These are phyloP conservation scores for Druon quercuslanigerum DNA, from an alignment of 1,140 invertebrate genomes.

Conservation along the genomic window DNA sequence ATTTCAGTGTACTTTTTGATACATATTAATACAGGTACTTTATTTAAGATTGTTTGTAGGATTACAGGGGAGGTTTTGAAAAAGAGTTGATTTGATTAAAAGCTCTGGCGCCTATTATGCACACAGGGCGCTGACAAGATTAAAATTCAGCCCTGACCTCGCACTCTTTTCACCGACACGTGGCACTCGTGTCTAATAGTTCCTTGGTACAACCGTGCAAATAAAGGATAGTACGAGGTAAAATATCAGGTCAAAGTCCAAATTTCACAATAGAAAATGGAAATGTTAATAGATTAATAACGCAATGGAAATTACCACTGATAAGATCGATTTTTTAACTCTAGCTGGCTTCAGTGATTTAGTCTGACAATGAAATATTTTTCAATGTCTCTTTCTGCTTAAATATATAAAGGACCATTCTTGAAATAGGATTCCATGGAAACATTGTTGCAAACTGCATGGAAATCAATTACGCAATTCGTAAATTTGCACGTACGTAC, in stretches of 20 bases:
- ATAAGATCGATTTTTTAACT: background rate
- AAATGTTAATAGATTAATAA: constrained; percentile 25
- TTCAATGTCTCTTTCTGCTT: background rate
- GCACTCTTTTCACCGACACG: constrained; percentile 18
- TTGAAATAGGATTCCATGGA: background rate
- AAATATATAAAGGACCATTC: background rate
- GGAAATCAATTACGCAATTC: constrained; percentile 21
- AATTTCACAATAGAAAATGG: background rate
- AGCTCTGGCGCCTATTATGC: background rate
- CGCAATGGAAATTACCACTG: no score
- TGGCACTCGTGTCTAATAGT: background rate
- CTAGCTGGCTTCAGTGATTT: background rate
- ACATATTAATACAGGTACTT: background rate
- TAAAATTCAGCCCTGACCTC: constrained; percentile 22
- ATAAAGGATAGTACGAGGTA: constrained; percentile 8
- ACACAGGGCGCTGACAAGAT: constrained; percentile 20
- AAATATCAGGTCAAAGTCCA: constrained; percentile 7
- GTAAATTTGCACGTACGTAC: constrained; percentile 23
- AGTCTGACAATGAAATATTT: no score
- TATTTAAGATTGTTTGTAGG: no score
- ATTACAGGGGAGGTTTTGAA: no score
- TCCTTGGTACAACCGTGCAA: constrained; percentile 2
- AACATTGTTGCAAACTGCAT: constrained; percentile 20
- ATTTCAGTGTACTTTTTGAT: no score
- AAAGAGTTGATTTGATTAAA: constrained; percentile 7